phyloP scores from a whole-genome alignment of 2,113 vertebrate genomes.

The Nesoenas mayeri region DNA sequence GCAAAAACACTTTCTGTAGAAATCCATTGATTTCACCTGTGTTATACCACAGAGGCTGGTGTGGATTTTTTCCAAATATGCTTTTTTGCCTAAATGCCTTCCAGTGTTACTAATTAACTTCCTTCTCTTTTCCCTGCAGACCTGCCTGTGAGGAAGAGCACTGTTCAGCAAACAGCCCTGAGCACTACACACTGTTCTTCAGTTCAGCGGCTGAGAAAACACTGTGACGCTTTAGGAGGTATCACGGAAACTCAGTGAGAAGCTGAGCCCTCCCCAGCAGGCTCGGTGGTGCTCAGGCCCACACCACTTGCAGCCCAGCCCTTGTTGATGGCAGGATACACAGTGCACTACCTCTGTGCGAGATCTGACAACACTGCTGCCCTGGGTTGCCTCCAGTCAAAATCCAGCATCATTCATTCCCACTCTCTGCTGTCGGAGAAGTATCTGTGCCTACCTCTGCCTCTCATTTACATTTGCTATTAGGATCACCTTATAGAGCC shows the following conservation, averaged over 20 bases:
- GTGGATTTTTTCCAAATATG: background rate
- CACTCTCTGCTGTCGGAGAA: background rate
- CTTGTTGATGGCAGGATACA: background rate
- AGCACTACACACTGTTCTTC: background rate
- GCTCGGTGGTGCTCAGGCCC: background rate
- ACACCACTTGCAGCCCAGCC: background rate
- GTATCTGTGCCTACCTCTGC: background rate
- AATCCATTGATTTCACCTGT: background rate
- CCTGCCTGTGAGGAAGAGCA: background rate
- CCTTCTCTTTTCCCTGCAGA: background rate
- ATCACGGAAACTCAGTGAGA: background rate
- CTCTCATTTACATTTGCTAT: background rate
- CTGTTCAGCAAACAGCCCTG: constrained; percentile 2
- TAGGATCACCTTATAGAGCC: background rate
- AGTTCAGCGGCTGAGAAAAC: background rate
- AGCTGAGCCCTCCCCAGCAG: background rate
- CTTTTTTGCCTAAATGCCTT: background rate
- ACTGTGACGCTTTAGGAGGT: background rate
- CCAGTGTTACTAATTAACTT: constrained; percentile 21
- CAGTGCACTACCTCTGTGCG: background rate
- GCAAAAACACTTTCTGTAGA: background rate
- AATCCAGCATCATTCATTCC: background rate
- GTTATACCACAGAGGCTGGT: background rate
- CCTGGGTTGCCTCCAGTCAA: constrained; percentile 33
- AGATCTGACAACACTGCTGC: background rate